Evolutionary conservation across 2,888 invertebrate genomes (phyloP), one percentile per base, ranked within the genome.

Genomic region (Chloromyia formosa): DNA sequence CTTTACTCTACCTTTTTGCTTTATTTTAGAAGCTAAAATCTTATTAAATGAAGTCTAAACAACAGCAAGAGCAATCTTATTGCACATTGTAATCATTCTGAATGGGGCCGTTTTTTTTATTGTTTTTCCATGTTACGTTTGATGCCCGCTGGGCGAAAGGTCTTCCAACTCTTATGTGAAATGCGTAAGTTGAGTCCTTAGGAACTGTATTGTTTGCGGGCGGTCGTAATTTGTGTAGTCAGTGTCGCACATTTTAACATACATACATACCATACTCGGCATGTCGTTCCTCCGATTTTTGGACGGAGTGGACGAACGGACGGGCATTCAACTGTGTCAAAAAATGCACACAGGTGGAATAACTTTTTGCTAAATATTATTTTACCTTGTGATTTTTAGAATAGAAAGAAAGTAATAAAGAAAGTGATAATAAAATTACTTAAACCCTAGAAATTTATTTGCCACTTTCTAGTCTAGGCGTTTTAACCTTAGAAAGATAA

Each of bases 311-410:
- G 27, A 7, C 27, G 27, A 35, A 35, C 7, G 74, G 58, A 68
- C 18, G 73, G 72, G 35, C 58, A 74, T 75, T 75, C 75, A 77
- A 77, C 74, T 76, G 76, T 76, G 77, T 74, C 76, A 74, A 75
- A 75, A 75, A 76, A 75, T 75, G 75, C 69, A 73, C 75, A 77
- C 77, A 77, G 77, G 77, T 77, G 76, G 76, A 58, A 35, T n/a
- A n/a, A n/a, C n/a, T n/a, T n/a, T n/a, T n/a, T n/a, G n/a, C n/a
- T n/a, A n/a, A n/a, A n/a, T n/a, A n/a, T n/a, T n/a, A n/a, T n/a
- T n/a, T n/a, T n/a, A n/a, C n/a, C n/a, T n/a, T n/a, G n/a, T n/a
- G n/a, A n/a, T n/a, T n/a, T n/a, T n/a, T n/a, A n/a, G n/a, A n/a
- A n/a, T n/a, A n/a, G n/a, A n/a, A n/a, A n/a, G n/a, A n/a, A n/a